Percentiles rank a stretch among this genome's conserved stretches.
Evolutionary conservation across 2,888 invertebrate species (phyloP).

Genomic region (Nomada lathburiana): DNA sequence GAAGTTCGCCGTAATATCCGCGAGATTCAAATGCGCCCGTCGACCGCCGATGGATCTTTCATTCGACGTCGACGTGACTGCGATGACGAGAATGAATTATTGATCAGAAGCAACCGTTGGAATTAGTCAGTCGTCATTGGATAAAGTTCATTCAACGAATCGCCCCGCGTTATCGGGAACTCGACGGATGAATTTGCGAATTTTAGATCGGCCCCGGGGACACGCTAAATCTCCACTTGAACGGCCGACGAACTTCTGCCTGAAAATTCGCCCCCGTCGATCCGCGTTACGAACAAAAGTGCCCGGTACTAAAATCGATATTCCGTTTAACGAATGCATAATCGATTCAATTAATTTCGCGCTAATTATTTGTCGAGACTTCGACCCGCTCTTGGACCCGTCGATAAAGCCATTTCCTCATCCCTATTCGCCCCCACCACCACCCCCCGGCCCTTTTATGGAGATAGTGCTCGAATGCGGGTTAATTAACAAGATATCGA

Average conservation of each 20-base stretch:
- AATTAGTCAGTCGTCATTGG: conserved; percentile 34
- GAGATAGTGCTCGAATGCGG: background rate
- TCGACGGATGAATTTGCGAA: conserved; percentile 51
- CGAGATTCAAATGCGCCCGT: conserved; percentile 41
- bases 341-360: conserved; percentile 50
- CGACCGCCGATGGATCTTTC: background rate
- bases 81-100: conserved; percentile 59
- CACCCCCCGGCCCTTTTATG: background rate
- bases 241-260: background rate
- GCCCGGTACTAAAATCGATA: conserved; percentile 40
- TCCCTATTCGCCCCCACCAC: background rate
- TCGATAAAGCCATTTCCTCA: conserved; percentile 3
- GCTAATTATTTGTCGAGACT: conserved; percentile 48
- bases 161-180: conserved; percentile 23
- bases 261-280: conserved; percentile 16
- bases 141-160: conserved; percentile 47
- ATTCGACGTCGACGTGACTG: conserved; percentile 40
- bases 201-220: conserved; percentile 32
- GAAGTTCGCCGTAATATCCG: conserved; percentile 15
- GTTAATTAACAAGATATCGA: conserved; percentile 34
- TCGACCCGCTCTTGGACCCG: background rate
- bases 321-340: conserved; percentile 54
- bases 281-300: conserved; percentile 14
- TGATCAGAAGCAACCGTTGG: conserved; percentile 23
- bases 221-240: conserved; percentile 9